Percentiles rank a stretch among this genome's conserved stretches.
These are phyloP conservation scores for Lontra canadensis DNA, from an alignment of 2,113 vertebrate species.

Conservation along the genomic window DNA sequence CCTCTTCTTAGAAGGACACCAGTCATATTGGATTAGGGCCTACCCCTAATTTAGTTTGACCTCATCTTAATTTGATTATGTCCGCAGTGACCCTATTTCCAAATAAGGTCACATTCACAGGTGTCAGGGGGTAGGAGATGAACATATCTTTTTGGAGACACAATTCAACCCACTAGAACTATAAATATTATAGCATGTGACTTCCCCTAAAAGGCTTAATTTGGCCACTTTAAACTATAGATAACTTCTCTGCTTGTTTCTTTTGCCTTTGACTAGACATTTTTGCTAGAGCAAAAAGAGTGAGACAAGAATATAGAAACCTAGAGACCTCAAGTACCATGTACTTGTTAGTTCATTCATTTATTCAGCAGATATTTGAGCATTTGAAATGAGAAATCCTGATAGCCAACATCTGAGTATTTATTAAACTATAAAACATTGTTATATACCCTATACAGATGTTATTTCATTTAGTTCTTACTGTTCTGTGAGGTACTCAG, in stretches of 20 bases:
- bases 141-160: not conserved
- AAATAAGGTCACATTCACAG: not conserved
- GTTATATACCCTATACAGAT: not conserved
- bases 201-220: not conserved
- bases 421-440: not conserved
- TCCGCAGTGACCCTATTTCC: not conserved
- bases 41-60: not conserved
- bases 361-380: not conserved
- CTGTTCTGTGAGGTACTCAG: not conserved
- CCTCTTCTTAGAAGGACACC: not conserved
- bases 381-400: constrained; percentile 6
- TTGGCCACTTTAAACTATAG: not conserved
- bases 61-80: not conserved
- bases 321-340: not conserved
- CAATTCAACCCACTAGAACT: not conserved
- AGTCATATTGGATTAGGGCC: not conserved
- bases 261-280: not conserved
- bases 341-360: not conserved
- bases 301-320: not conserved
- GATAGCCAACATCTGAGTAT: not conserved
- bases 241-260: not conserved
- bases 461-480: not conserved
- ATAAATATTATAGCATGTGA: not conserved
- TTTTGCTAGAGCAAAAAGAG: not conserved
- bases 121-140: not conserved